Evolutionary conservation across 2,888 invertebrate species (phyloP), one percentile per base, ranked within the genome.

Genomic region (Masnerella sp.): DNA sequence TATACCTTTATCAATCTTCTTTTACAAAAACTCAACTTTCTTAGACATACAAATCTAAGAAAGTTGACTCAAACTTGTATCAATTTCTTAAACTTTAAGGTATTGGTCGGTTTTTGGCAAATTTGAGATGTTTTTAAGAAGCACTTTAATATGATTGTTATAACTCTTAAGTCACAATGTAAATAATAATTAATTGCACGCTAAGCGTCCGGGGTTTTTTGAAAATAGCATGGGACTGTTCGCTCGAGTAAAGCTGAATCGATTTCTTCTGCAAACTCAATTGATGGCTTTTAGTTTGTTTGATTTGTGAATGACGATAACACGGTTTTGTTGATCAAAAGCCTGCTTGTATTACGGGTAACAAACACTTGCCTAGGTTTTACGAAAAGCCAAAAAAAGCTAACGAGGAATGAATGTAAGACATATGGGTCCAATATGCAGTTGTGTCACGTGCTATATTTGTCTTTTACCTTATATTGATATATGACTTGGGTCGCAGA

Each of bases 401-500:
- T 9, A 22, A 51, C 36, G 11, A 22, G 8, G 34, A 62, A 40
- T 30, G 51, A 18, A 28, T 28, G 14, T 2, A 25, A 64, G 79
- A 82, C 83, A 84, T 83, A 86, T 86, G 87, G 87, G 87, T 87
- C 87, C 86, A 86, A 85, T 83, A 80, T 80, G 79, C 77, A 82
- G 80, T 80, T 85, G 86, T 86, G 87, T 86, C 83, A 81, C 78
- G 82, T 77, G 82, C 82, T 84, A 79, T n/a, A n/a, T n/a, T 79
- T 82, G 77, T 78, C 79, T 82, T 78, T 80, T 77, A 70, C 75
- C 52, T 11, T 56, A 65, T 64, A 70, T 73, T 49, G 75, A n/a
- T n/a, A n/a, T n/a, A n/a, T n/a, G n/a, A n/a, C n/a, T 69, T 81
- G 77, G 76, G 79, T 83, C 78, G 82, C 83, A 82, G 84, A 84